Percentiles rank a stretch among this genome's conserved stretches.
Evolutionary conservation across 2,113 vertebrate species (phyloP).

Genomic region (Pseudopodoces humilis): DNA sequence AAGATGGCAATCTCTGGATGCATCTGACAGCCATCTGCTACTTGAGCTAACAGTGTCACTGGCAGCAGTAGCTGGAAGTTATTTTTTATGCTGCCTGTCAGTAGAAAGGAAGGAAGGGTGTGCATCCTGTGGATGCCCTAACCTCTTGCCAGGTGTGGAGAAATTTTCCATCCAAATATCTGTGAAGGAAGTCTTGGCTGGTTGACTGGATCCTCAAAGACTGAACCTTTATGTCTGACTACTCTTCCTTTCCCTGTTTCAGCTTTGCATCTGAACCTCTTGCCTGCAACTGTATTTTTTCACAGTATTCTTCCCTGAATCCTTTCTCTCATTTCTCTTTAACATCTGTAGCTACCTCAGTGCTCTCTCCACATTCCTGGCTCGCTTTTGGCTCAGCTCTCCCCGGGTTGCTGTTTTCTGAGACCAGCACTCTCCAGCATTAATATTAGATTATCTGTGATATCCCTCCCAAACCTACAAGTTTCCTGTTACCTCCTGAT

Average conservation of each 20-base stretch:
- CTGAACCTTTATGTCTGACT: background rate
- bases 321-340: background rate
- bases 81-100: background rate
- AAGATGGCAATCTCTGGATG: background rate
- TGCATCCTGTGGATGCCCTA: background rate
- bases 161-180: background rate
- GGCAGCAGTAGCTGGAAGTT: background rate
- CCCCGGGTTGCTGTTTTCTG: background rate
- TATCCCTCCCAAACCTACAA: background rate
- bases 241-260: background rate
- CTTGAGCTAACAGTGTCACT: background rate
- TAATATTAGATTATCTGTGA: background rate
- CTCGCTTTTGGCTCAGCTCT: background rate
- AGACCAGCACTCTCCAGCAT: background rate
- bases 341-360: background rate
- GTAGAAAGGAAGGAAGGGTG: background rate
- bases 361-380: background rate
- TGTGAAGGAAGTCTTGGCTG: background rate
- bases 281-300: background rate
- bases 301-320: background rate
- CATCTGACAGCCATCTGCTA: background rate
- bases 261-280: background rate
- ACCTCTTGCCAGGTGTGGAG: background rate
- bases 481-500: background rate
- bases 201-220: background rate